Conservation (phyloP, 2,888 invertebrate genomes). For the Prosapia bicincta region DNA sequence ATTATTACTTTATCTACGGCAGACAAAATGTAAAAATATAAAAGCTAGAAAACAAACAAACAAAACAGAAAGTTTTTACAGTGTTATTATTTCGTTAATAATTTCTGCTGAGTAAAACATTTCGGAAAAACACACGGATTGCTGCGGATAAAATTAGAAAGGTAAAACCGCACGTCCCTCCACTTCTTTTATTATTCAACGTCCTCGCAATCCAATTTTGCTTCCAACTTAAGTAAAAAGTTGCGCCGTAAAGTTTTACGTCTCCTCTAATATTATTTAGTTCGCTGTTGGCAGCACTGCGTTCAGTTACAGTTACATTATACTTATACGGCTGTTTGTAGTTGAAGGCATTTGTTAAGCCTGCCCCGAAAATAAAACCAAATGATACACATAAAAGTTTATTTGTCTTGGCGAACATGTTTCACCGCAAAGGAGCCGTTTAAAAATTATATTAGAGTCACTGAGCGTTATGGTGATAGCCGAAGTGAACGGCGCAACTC, state of each 20-base stretch:
- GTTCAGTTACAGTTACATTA: not conserved
- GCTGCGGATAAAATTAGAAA: too few relatives aligned
- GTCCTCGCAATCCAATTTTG: too few relatives aligned
- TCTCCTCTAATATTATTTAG: not conserved
- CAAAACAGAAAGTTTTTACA: too few relatives aligned
- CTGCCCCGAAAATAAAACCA: not conserved
- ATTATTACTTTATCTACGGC: too few relatives aligned
- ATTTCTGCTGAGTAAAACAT: too few relatives aligned
- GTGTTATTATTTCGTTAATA: too few relatives aligned
- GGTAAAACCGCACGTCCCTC: too few relatives aligned
- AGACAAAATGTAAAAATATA: too few relatives aligned
- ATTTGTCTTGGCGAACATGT: not conserved
- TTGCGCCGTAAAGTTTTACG: not conserved
- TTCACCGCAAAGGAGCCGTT: not conserved
- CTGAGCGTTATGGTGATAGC: not conserved
- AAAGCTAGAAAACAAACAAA: too few relatives aligned
- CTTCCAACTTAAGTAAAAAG: not conserved
- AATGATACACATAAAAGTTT: not conserved
- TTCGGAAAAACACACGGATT: too few relatives aligned
- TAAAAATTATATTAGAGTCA: not conserved
- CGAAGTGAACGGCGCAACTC: not conserved
- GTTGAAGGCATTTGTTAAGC: not conserved
- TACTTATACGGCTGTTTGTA: not conserved
- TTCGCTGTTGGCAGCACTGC: too few relatives aligned
- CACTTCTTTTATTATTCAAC: too few relatives aligned